Base-by-base conservation (phyloP, 2,797 vertebrate species). In the Staurois parvus region DNA sequence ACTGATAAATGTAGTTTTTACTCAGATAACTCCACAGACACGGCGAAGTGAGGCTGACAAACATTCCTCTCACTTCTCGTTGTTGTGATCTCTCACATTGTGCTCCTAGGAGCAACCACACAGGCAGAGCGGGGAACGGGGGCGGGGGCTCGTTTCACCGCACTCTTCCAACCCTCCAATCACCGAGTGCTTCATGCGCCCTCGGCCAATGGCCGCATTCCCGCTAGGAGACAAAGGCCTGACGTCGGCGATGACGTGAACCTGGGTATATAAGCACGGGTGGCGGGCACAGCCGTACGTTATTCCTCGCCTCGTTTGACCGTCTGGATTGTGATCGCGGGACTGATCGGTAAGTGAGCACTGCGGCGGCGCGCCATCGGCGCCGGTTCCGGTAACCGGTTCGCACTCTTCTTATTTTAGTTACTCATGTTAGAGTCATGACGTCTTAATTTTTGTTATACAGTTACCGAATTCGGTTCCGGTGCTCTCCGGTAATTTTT, bases 211-310 rank as follows among this genome's bases (percentile, higher is more conserved):
- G 69, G 80, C 26, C 30, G n/a, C 5, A 8, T 12, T 67, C 12
- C 66, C 45, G 7, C 79, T 30, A 10, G 73, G 72, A 76, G 72
- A 83, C 68, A 86, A 79, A 83, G 80, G 26, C 48, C 45, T 4
- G 4, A 37, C 79, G 75, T 82, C 67, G 66, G 28, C 6, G 5
- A 30, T 83, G 85, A 83, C 85, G 80, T 73, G 15, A 5, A 15
- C 5, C 2, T 13, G 3, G 0, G 29, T 82, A 81, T 79, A 78
- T 83, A 86, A 78, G 8, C 21, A 4, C 26, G 19, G 48, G 80
- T 59, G 80, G 85, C 85, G 85, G 74, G 85, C 80, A 9, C n/a
- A 19, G 37, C 21, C 4, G 6, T 64, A 79, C 68, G 75, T 78
- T 83, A 72, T 52, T 45, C 11, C 34, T 83, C 75, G 52, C 74